phyloP scores from a whole-genome alignment of 2,797 vertebrate genomes.

The Hydrolagus colliei region DNA sequence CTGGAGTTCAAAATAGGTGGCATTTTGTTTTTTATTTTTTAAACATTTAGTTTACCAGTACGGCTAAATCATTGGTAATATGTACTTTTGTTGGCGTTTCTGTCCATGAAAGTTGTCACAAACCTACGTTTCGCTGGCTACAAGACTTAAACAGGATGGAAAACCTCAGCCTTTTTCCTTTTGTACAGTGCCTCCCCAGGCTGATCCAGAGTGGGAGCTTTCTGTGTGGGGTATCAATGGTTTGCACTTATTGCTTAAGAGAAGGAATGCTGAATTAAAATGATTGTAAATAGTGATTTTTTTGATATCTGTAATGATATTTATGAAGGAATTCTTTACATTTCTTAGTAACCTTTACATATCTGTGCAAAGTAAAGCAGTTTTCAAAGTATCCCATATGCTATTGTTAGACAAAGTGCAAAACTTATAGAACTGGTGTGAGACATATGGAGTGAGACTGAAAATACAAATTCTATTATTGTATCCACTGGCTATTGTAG shows the following conservation, averaged over 20 bases:
- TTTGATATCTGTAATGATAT: not conserved
- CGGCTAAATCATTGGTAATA: no score
- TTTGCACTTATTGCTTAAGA: not conserved
- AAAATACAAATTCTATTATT: not conserved
- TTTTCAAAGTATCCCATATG: not conserved
- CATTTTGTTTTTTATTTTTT: no score
- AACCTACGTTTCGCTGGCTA: not conserved
- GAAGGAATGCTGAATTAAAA: not conserved
- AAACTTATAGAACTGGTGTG: not conserved
- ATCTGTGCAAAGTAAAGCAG: not conserved
- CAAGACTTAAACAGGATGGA: not conserved
- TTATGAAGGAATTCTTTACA: not conserved
- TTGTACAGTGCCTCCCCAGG: not conserved
- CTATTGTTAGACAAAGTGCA: not conserved
- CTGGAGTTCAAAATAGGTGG: no score
- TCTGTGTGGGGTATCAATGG: not conserved
- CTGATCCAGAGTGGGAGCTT: not conserved
- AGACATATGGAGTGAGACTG: not conserved
- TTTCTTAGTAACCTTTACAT: not conserved
- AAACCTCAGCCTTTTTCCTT: not conserved
- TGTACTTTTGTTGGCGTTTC: not conserved
- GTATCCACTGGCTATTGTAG: not conserved
- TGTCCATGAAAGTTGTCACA: not conserved
- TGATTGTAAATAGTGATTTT: conserved; percentile 9
- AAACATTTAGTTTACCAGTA: no score